Evolutionary conservation across 2,797 vertebrate genomes (phyloP).

Genomic region (Sebastes jordani): DNA sequence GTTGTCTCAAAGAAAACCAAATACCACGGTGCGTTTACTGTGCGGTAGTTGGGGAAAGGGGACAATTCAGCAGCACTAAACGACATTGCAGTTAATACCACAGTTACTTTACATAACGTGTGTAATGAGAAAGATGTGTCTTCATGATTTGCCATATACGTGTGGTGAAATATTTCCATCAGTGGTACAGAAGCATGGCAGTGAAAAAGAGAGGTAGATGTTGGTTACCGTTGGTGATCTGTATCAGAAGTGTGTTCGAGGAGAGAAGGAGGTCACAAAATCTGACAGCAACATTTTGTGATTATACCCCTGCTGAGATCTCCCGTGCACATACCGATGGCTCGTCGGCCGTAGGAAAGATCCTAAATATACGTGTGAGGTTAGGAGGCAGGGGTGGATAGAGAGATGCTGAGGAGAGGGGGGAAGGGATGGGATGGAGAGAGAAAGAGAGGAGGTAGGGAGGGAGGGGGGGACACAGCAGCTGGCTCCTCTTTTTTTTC

Average conservation of each 20-base stretch:
- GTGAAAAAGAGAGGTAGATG: conserved; percentile 33
- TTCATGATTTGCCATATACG: neutral
- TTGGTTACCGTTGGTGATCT: conserved; percentile 23
- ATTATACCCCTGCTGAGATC: conserved; percentile 46
- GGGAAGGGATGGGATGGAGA: conserved; percentile 55
- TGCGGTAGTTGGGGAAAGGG: neutral
- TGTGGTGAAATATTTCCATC: conserved; percentile 27
- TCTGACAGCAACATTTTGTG: conserved; percentile 47
- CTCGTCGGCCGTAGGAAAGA: conserved; percentile 31
- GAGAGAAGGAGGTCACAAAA: conserved; percentile 39
- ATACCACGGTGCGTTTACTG: conserved; percentile 25
- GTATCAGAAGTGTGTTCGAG: conserved; percentile 15
- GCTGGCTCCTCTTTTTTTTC: conserved; percentile 76
- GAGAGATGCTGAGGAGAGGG: conserved; percentile 64
- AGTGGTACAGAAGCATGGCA: neutral
- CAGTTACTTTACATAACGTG: conserved; percentile 2
- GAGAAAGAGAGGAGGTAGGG: neutral
- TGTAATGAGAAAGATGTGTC: conserved; percentile 1
- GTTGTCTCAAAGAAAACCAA: conserved; percentile 51
- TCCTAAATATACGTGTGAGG: conserved; percentile 49
- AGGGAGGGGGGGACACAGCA: conserved; percentile 55
- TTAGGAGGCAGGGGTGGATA: conserved; percentile 58
- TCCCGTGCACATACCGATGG: conserved; percentile 21
- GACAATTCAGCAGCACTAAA: neutral
- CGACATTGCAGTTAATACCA: conserved; percentile 12